Base-by-base conservation (phyloP, 2,113 vertebrate genomes). In the Fulica atra region DNA sequence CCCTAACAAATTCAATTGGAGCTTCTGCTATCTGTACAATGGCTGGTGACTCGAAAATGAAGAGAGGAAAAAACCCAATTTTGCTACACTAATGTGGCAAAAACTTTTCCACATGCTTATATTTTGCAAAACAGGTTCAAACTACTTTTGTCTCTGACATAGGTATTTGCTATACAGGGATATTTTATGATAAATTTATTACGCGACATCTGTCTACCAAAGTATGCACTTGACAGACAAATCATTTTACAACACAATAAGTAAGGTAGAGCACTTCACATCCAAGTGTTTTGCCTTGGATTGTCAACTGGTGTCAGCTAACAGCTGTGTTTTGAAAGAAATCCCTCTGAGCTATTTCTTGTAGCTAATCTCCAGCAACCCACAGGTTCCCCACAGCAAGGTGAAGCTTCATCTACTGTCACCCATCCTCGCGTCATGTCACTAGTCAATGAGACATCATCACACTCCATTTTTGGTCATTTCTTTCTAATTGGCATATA, bases 271-370 rank as follows among this genome's bases (percentile, higher is more conserved):
- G 21, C 48, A 53, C 33, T 86, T 91, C 76, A 65, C 4, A 81
- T 42, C 50, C 38, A 72, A 88, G 60, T 53, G 65, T 44, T 95
- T 90, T 81, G n/a, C 88, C 65, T 83, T 74, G 57, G 60, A 71
- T 64, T 95, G 65, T 86, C 92, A 92, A 74, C 57, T 42, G 83
- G 53, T 81, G 88, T 78, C 95, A 96, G 69, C 64, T 76, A 95
- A 60, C 80, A 96, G 95, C 82, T 97, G 88, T 4, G 19, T 65
- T 94, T 68, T 94, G 88, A 92, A 86, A 88, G 72, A 93, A 94
- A 94, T 89, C 53, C 80, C 69, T 92, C 88, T 35, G 72, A 94
- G 71, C 36, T 82, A 40, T 56, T 86, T 78, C 81, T 51, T 57
- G 70, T 10, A 86, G 46, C 64, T 83, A 18, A 16, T 63, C 66